Conservation (phyloP, 2,888 invertebrate genomes). For the Cheilosia pagana region DNA sequence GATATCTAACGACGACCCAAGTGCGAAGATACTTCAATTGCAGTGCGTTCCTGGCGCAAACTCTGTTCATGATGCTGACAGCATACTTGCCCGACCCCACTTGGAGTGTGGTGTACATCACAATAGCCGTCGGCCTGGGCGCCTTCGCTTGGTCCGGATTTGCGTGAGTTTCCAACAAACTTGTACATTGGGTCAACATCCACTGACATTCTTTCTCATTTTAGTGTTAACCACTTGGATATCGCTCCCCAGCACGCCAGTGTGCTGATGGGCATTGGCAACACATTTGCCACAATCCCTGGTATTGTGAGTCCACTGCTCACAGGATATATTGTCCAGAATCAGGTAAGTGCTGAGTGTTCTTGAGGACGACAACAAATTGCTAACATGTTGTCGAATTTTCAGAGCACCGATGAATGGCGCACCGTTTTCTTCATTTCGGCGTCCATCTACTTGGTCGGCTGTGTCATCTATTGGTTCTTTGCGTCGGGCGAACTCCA, state of each 20-base stretch:
- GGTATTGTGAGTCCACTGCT: slow-evolving; percentile 95
- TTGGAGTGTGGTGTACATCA: slow-evolving; percentile 91
- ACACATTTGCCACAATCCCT: slow-evolving; percentile 95
- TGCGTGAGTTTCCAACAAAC: slow-evolving; percentile 85
- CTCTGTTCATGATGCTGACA: slow-evolving; percentile 93
- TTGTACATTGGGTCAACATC: neutral
- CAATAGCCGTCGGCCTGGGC: slow-evolving; percentile 94
- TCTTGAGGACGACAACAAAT: neutral
- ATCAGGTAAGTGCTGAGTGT: slow-evolving; percentile 85
- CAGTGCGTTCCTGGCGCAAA: slow-evolving; percentile 90
- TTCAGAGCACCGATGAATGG: slow-evolving; percentile 91
- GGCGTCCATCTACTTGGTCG: slow-evolving; percentile 91
- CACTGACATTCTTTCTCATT: slow-evolving; percentile 64
- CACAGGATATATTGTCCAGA: slow-evolving; percentile 90
- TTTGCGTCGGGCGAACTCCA: slow-evolving; percentile 93
- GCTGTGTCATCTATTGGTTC: slow-evolving; percentile 92
- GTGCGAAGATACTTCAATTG: slow-evolving; percentile 90
- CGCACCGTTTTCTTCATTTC: slow-evolving; percentile 93
- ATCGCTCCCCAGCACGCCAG: slow-evolving; percentile 96
- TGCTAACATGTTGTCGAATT: slow-evolving; percentile 23
- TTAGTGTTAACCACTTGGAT: slow-evolving; percentile 92
- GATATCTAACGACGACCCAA: slow-evolving; percentile 89
- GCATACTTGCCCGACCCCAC: slow-evolving; percentile 89
- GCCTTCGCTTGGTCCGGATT: slow-evolving; percentile 97
- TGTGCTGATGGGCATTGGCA: slow-evolving; percentile 95